Base-by-base conservation (phyloP, 2,888 invertebrate genomes). In the Lasioglossum lativentre region DNA sequence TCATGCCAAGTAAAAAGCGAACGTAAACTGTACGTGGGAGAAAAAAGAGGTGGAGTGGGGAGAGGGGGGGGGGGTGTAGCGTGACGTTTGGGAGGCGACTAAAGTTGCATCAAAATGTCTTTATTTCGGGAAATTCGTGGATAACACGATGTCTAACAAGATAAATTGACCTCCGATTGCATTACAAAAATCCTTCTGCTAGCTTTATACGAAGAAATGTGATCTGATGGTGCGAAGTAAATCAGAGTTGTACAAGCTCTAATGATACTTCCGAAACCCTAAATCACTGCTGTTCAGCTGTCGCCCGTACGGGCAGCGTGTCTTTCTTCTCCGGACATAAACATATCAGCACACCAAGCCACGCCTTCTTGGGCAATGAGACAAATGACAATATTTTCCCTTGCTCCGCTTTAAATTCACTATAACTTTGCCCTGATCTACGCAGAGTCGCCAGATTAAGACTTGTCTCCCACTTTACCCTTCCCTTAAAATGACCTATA, bases 1-100 rank as follows among this genome's bases (percentile, higher is more conserved):
- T 23, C 84, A 75, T 83, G 84, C 83, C n/a, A 76, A 73, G 66
- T 40, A 40, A 52, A 0, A 56, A 56, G 5, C 12, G 34, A 34
- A 83, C 12, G 19, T 23, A 79, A 47, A 59, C n/a, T 34, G 77
- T 40, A 40, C 70, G 70, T n/a, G 70, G 70, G n/a, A n/a, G 56
- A n/a, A 4, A 40, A 4, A 38, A 10, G 4, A 10, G 38, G 4
- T 10, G 34, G 34, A n/a, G n/a, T n/a, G n/a, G n/a, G n/a, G n/a
- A n/a, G n/a, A n/a, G n/a, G 23, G 56, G n/a, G 27, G 8, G 12
- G 27, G n/a, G n/a, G 12, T n/a, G 6, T 42, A 14, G 66, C 34
- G 68, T 38, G 38, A 38, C 68, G 68, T 68, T 42, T 59, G 16
- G 34, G 34, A 40, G 19, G 34, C 47, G 47, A 68, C 19, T 52